These are phyloP conservation scores for Hippocampus kuda DNA, from an alignment of 2,797 vertebrate genomes.

Conservation along the genomic window DNA sequence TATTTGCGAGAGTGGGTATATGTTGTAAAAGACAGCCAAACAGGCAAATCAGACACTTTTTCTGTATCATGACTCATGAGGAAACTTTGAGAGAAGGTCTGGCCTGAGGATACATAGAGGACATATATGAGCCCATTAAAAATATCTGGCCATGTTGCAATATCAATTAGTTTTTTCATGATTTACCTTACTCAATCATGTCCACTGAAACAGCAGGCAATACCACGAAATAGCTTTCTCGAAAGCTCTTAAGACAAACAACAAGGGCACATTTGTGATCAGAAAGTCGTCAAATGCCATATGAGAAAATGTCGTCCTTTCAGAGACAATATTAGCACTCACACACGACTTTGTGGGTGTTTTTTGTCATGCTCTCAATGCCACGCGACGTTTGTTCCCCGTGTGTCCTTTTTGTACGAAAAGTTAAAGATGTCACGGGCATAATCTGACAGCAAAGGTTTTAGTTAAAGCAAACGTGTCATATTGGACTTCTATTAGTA, in stretches of 20 bases:
- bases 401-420: conserved; percentile 66
- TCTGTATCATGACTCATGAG: too few species aligned
- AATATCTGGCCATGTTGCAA: neutral
- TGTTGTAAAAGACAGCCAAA: too few species aligned
- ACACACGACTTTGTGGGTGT: conserved; percentile 25
- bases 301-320: conserved; percentile 43
- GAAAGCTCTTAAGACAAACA: conserved; percentile 2
- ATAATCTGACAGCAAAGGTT: conserved; percentile 73
- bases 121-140: neutral
- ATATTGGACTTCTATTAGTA: conserved; percentile 70
- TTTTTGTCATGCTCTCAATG: conserved; percentile 38
- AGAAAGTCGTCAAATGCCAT: conserved; percentile 36
- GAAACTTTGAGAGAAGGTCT: too few species aligned
- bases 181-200: neutral
- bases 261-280: conserved; percentile 21
- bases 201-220: neutral
- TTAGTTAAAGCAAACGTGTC: conserved; percentile 70
- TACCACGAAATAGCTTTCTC: neutral
- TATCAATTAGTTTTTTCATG: neutral
- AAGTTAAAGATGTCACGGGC: conserved; percentile 62
- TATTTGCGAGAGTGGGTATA: neutral
- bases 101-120: too few species aligned
- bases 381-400: conserved; percentile 67
- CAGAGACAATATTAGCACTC: conserved; percentile 44
- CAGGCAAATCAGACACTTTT: too few species aligned